Evolutionary conservation across 2,797 vertebrate species (phyloP).

Genomic region (Chelidonichthys spinosus): DNA sequence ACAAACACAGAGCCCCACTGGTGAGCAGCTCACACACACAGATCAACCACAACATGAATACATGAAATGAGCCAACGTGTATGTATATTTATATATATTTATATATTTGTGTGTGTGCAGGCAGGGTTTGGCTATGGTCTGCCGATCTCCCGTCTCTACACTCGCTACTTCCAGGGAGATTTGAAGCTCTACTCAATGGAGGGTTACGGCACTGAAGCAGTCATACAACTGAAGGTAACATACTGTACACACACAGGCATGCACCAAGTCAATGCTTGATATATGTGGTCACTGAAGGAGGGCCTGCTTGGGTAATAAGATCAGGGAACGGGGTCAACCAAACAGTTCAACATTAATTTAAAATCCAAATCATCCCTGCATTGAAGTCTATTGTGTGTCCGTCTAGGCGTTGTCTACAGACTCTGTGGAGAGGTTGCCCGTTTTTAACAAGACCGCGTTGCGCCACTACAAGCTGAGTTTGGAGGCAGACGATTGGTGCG

Average conservation of each 20-base stretch:
- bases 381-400: background rate
- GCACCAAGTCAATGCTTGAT: background rate
- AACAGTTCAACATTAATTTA: background rate
- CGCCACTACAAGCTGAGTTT: constrained; percentile 90
- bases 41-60: background rate
- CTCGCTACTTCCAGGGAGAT: constrained; percentile 93
- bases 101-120: constrained; percentile 65
- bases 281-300: background rate
- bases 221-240: constrained; percentile 85
- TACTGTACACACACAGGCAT: background rate
- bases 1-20: constrained; percentile 85
- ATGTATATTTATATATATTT: background rate
- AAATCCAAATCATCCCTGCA: background rate
- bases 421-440: constrained; percentile 90
- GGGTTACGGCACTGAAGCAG: constrained; percentile 87
- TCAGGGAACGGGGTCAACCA: too few relatives aligned
- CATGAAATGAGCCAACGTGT: background rate
- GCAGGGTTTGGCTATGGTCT: constrained; percentile 92
- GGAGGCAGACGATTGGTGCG: constrained; percentile 91
- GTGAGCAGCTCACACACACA: constrained; percentile 62
- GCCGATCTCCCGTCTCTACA: constrained; percentile 92
- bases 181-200: constrained; percentile 93
- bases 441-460: constrained; percentile 91
- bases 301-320: background rate
- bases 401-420: constrained; percentile 89